These are phyloP conservation scores for Caenorhabditis imperialis DNA, from an alignment of 2,888 invertebrate genomes.

Conservation along the genomic window DNA sequence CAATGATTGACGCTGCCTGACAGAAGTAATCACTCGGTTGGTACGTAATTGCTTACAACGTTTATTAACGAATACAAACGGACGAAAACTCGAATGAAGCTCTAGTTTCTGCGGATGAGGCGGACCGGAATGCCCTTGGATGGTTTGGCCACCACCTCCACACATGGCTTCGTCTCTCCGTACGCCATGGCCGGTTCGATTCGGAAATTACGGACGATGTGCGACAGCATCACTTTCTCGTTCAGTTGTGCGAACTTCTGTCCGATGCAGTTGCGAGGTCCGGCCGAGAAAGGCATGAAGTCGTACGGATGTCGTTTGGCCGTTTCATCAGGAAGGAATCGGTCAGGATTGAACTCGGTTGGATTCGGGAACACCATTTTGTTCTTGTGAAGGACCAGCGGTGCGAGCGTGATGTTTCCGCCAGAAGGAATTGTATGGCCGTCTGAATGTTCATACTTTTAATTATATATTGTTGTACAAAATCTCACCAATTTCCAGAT, in stretches of 20 bases:
- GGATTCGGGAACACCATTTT: slow-evolving; percentile 72
- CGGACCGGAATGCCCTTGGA: slow-evolving; percentile 49
- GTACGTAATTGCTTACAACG: too few relatives aligned
- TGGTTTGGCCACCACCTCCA: slow-evolving; percentile 46
- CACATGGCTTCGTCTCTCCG: slow-evolving; percentile 14
- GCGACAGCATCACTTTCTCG: slow-evolving; percentile 76
- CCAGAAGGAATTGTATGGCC: slow-evolving; percentile 48
- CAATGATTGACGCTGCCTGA: too few relatives aligned
- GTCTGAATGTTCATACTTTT: slow-evolving; percentile 39
- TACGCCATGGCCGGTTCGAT: slow-evolving; percentile 22
- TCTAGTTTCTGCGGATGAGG: slow-evolving; percentile 27
- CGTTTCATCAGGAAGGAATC: slow-evolving; percentile 78
- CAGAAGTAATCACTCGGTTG: too few relatives aligned
- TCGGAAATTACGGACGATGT: slow-evolving; percentile 35
- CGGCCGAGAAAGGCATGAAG: slow-evolving; percentile 75
- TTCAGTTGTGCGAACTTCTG: slow-evolving; percentile 80
- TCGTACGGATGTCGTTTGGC: slow-evolving; percentile 70
- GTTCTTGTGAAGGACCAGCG: slow-evolving; percentile 57
- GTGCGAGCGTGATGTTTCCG: slow-evolving; percentile 43
- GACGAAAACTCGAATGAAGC: neutral
- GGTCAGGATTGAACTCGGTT: slow-evolving; percentile 79
- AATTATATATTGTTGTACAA: too few relatives aligned
- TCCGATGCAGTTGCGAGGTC: slow-evolving; percentile 76
- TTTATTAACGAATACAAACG: too few relatives aligned
- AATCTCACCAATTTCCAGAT: slow-evolving; percentile 69